A percentile compares a stretch with the other conserved stretches of the same genome.
Conservation (phyloP, 2,113 vertebrate species). For the Neolamprologus modestus region DNA sequence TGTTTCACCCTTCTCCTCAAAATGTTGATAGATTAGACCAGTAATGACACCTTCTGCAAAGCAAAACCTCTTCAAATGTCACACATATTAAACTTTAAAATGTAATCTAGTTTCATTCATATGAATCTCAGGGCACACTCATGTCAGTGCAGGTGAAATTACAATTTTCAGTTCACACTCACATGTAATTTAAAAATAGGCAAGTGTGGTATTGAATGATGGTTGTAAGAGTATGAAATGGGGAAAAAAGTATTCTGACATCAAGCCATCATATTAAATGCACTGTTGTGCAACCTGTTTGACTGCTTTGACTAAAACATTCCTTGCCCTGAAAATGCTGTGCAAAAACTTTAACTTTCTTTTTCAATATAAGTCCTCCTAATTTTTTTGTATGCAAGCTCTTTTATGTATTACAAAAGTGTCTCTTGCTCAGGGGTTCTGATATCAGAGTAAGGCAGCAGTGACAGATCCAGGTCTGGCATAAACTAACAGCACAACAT, state of each 20-base stretch:
- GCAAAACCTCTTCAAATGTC: not conserved
- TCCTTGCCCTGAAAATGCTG: not conserved
- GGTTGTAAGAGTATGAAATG: not conserved
- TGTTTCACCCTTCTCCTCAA: not conserved
- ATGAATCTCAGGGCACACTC: not conserved
- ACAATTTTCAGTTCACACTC: not conserved
- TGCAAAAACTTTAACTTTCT: not conserved
- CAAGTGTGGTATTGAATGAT: not conserved
- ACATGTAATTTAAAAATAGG: not conserved
- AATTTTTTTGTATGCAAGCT: not conserved
- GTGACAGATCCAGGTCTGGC: not conserved
- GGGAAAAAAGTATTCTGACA: fast-evolving
- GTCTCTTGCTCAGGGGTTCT: not conserved
- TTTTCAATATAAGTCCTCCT: not conserved
- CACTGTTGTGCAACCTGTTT: not conserved
- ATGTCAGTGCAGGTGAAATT: not conserved
- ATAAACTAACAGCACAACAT: not conserved
- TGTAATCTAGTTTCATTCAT: not conserved
- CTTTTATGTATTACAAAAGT: not conserved
- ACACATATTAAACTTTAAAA: not conserved
- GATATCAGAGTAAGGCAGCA: not conserved
- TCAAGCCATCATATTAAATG: not conserved
- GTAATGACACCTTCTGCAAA: not conserved
- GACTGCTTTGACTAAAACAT: not conserved
- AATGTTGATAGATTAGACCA: not conserved